A percentile compares a stretch with the other conserved stretches of the same genome.
These are phyloP conservation scores for Phenganax stokvisi DNA, from an alignment of 92 coral and sea anemone genomes.

Conservation along the genomic window DNA sequence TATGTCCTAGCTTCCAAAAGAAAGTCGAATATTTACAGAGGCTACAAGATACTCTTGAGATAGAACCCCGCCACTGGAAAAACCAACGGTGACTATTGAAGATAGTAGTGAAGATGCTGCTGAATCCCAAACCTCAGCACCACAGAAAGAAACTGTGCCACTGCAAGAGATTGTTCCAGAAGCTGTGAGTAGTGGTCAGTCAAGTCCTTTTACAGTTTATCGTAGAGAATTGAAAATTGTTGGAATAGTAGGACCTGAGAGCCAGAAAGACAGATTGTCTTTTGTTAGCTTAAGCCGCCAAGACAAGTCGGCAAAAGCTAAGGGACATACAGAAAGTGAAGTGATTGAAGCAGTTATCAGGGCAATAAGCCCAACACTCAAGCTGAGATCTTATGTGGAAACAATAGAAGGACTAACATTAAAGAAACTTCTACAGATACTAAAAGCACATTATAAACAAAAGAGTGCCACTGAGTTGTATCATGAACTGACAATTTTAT, in stretches of 20 bases:
- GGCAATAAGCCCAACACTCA: constrained; percentile 47
- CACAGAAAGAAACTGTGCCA: background rate
- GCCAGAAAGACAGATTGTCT: constrained; percentile 47
- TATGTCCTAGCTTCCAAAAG: background rate
- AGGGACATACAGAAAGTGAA: constrained; percentile 47
- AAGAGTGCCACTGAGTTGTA: constrained; percentile 43
- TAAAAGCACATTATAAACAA: constrained; percentile 48
- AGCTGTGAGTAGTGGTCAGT: background rate
- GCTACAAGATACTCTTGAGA: background rate
- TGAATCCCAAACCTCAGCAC: background rate
- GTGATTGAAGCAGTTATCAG: constrained; percentile 54
- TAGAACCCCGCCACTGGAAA: background rate
- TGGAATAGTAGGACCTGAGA: constrained; percentile 44
- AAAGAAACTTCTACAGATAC: constrained; percentile 41
- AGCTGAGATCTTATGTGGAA: constrained; percentile 48
- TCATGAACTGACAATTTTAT: constrained; percentile 42
- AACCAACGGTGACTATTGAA: background rate
- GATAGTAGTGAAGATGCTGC: background rate
- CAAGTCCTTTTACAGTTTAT: constrained; percentile 1
- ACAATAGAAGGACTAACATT: constrained; percentile 46
- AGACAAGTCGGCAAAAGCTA: constrained; percentile 43
- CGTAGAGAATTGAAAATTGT: constrained; percentile 22
- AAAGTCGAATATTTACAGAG: background rate
- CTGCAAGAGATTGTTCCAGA: background rate
- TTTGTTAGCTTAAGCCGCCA: constrained; percentile 45